Base-by-base conservation (phyloP, 2,888 invertebrate genomes). In the Pseudolycoriella hygida region DNA sequence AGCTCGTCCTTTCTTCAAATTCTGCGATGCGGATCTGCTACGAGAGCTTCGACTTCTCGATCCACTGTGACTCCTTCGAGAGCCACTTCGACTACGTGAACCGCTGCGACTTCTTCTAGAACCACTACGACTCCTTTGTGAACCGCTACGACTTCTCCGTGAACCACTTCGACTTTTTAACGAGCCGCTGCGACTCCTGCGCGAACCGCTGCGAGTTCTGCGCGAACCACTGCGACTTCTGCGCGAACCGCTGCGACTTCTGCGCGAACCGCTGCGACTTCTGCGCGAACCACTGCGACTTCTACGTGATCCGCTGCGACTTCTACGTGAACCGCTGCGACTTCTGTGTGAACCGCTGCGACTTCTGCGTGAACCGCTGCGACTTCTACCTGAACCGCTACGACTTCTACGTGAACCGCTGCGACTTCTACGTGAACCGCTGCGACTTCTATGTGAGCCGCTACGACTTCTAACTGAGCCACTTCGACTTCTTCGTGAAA, bases 211-310 rank as follows among this genome's bases (percentile, higher is more conserved):
- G 10, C 57, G 55, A 17, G 56, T 53, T 32, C 57, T 46, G 10
- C 51, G 14, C 8, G 50, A 52, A 17, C 47, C 46, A 41, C 52
- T 49, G 10, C 47, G 42, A 3, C 45, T 46, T 47, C 47, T 47
- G 15, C 41, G 43, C 10, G 50, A 51, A 5, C 42, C 46, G 30
- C 50, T 50, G 11, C 51, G 48, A 30, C 49, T 47, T 34, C 53
- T 50, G 32, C 42, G 51, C 5, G 54, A 57, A 1, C 51, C 46
- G 14, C 61, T 61, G 40, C 56, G 48, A 15, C 55, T 56, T 18
- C 53, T 46, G 39, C 50, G 49, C n/a, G 58, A 59, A 3, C 57
- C 54, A 45, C 57, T 58, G 40, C 54, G 56, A 2, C 62, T 60
- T 40, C 57, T 55, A 41, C 52, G 53, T 5, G 59, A 59, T 18